Evolutionary conservation across 2,797 vertebrate genomes (phyloP).

Genomic region (Sarcoramphus papa): DNA sequence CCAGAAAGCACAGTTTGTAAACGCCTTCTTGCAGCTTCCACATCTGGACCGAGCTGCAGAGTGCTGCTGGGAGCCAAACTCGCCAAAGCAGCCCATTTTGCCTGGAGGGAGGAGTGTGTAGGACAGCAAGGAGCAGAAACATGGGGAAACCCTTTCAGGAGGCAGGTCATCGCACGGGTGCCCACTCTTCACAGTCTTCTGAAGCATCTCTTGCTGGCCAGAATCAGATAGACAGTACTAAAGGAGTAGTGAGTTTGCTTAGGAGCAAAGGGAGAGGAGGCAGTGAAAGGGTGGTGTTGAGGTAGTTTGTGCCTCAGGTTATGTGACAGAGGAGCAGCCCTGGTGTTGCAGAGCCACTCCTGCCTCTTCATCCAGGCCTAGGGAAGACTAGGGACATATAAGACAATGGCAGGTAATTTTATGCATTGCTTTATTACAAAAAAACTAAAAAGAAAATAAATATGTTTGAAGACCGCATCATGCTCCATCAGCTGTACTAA

Average conservation of each 20-base stretch:
- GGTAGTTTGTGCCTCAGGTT: background rate
- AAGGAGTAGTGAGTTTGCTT: background rate
- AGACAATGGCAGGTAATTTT: background rate
- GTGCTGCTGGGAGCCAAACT: background rate
- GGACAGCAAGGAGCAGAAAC: background rate
- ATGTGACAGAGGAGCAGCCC: background rate
- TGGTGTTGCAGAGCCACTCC: background rate
- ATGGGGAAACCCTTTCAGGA: background rate
- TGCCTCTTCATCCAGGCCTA: background rate
- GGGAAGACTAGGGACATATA: background rate
- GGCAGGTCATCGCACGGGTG: background rate
- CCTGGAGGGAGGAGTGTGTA: background rate
- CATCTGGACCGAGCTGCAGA: rapidly evolving
- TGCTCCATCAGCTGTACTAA: background rate
- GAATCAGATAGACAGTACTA: background rate
- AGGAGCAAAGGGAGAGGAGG: background rate
- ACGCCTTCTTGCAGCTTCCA: background rate
- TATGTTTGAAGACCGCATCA: background rate
- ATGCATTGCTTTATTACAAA: background rate
- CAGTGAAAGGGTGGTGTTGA: background rate
- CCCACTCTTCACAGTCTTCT: background rate
- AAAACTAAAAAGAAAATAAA: background rate
- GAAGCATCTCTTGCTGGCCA: background rate
- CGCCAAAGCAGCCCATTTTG: background rate
- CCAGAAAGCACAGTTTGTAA: background rate